Evolutionary conservation across 30 jellyfish, hydroid and myxozoan genomes (phyloP), one percentile per base, ranked within the genome.

Genomic region (Nemopilema nomurai): DNA sequence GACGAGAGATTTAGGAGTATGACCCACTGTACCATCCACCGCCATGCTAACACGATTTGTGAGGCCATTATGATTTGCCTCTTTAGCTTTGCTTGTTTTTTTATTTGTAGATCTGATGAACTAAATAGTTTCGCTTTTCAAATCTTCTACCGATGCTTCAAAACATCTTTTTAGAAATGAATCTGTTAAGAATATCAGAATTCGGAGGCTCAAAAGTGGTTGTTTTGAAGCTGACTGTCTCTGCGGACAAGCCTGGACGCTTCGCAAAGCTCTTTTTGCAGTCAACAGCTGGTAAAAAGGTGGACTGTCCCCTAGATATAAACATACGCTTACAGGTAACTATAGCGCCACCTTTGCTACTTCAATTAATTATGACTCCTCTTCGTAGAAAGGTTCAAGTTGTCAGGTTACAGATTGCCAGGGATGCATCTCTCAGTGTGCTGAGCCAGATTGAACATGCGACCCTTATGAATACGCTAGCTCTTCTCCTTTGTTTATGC

Each of bases 261-360:
- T 49, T 13, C 24, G 53, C 93, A 49, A 84, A 84, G 71, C 82
- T 84, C 16, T 84, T 84, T 65, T 67, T 84, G 31, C 93, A 84
- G 62, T 74, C 93, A 32, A 84, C 93, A 18, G 93, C 87, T 50
- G 93, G 87, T 7, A 84, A 77, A 25, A 84, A 74, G 75, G 27
- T 62, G 31, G 93, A 84, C 27, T 84, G 93, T 28, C 93, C 93
- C 0, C 62, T 84, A 30, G 93, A 84, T 74, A 84, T 84, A 18
- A 84, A 84, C 67, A 84, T 84, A 41, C 67, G 93, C 8, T 74
- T 84, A 0, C 75, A 84, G 93, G 91, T 83, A 7, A 71, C 16
- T 24, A 41, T 13, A 41, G 9, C 57, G 13, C 13, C 57, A 3
- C 9, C 57, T 41, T 41, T 41, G 57, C 13, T 41, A 3, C 13